Base-by-base conservation (phyloP, 2,113 vertebrate genomes). In the Arenaria interpres region DNA sequence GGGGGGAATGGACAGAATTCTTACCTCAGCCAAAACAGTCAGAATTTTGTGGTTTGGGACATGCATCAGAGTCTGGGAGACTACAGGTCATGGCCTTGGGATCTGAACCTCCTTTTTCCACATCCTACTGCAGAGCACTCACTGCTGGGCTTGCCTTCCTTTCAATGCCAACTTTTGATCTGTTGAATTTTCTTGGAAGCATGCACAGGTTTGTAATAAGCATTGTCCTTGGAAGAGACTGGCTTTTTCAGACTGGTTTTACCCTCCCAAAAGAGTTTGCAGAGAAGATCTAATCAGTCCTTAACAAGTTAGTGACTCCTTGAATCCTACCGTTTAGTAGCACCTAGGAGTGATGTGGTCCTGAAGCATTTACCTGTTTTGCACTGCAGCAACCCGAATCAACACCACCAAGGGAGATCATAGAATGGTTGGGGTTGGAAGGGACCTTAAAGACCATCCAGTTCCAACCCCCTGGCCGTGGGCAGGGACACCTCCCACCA, bases 201-300 rank as follows among this genome's bases (percentile, higher is more conserved):
- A 15, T 30, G 33, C 14, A 10, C 20, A 33, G 60, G 19, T 46
- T 87, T 48, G 11, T 54, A 84, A 53, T 33, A 73, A 87, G 20
- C 3, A 5, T 63, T 89, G 86, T 84, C 21, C 45, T 83, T 86
- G 83, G 37, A 45, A 41, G 10, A 59, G 51, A 37, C 6, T 6
- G 28, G 0, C 10, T 72, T 75, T 84, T 90, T 50, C 83, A 56
- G 57, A 10, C 14, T 48, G 18, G n/a, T n/a, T 32, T 89, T 66
- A 12, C 10, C 17, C 45, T 23, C 4, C 2, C 0, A 14, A 32
- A 2, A 60, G 14, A 30, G 8, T 68, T 72, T 85, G 6, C 3
- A 3, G 51, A 53, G 69, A 51, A 37, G 13, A 53, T 45, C 20
- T 84, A 27, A 84, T 74, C 43, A 24, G 57, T 73, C 56, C 71